phyloP scores from a whole-genome alignment of 2,888 invertebrate species.

The Entomobrya proxima region DNA sequence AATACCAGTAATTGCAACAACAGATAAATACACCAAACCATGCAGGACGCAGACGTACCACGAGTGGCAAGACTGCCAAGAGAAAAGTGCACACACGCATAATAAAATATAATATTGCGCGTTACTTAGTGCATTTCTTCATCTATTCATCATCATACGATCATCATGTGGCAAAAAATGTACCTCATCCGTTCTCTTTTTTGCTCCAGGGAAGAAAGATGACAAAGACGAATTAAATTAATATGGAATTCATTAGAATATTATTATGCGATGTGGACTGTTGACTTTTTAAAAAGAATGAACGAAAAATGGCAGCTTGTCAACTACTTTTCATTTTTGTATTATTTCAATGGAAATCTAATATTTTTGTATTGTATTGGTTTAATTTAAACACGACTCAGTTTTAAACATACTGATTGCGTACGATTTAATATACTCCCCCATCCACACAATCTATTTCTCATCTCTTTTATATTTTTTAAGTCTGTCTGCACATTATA shows the following conservation, averaged over 20 bases:
- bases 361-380: neutral
- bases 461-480: too few species aligned
- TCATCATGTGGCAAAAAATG: neutral
- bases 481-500: neutral
- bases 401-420: neutral
- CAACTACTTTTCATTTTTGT: constrained; percentile 17
- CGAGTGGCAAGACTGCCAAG: neutral
- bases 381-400: constrained; percentile 22
- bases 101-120: too few species aligned
- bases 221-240: neutral
- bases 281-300: neutral
- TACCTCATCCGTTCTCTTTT: neutral
- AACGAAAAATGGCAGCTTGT: constrained; percentile 36
- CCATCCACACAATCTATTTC: too few species aligned
- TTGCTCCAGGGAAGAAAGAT: constrained; percentile 10
- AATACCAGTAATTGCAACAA: constrained; percentile 24
- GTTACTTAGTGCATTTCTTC: neutral
- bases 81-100: constrained; percentile 8
- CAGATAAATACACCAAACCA: neutral
- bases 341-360: neutral
- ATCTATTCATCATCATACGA: neutral
- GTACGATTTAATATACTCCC: too few species aligned
- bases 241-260: too few species aligned
- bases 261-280: too few species aligned
- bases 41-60: neutral